Evolutionary conservation across 2,888 invertebrate genomes (phyloP).

Genomic region (Embidobia sp.): DNA sequence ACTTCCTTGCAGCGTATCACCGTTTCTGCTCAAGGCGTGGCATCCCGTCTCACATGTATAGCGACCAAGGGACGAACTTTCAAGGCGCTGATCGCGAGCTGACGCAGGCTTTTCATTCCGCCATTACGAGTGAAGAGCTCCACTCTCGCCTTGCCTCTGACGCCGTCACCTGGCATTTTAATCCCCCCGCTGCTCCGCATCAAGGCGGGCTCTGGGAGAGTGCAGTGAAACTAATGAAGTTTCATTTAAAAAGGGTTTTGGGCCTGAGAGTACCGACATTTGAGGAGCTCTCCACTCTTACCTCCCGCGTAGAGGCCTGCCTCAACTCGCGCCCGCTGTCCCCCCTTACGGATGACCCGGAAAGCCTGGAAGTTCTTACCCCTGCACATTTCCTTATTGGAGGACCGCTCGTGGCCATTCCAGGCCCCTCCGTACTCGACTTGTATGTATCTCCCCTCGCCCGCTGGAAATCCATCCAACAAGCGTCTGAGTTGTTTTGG

Average conservation of each 20-base stretch:
- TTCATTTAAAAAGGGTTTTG: too few species aligned
- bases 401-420: background rate
- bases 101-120: too few species aligned
- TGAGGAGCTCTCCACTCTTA: background rate
- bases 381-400: constrained; percentile 1
- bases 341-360: background rate
- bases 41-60: too few species aligned
- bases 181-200: background rate
- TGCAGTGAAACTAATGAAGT: too few species aligned
- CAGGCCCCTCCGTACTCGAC: background rate
- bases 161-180: too few species aligned
- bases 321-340: background rate
- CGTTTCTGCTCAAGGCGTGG: background rate
- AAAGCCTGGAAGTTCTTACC: background rate
- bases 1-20: background rate
- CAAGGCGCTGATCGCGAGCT: too few species aligned
- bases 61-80: too few species aligned
- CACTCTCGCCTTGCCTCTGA: background rate
- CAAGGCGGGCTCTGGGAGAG: constrained; percentile 1
- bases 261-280: background rate
- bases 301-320: constrained; percentile 1
- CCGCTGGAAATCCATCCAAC: constrained; percentile 9
- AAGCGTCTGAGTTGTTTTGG: background rate
- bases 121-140: background rate
- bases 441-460: background rate